phyloP scores from a whole-genome alignment of 2,113 vertebrate genomes.

The Cygnus buccinator region DNA sequence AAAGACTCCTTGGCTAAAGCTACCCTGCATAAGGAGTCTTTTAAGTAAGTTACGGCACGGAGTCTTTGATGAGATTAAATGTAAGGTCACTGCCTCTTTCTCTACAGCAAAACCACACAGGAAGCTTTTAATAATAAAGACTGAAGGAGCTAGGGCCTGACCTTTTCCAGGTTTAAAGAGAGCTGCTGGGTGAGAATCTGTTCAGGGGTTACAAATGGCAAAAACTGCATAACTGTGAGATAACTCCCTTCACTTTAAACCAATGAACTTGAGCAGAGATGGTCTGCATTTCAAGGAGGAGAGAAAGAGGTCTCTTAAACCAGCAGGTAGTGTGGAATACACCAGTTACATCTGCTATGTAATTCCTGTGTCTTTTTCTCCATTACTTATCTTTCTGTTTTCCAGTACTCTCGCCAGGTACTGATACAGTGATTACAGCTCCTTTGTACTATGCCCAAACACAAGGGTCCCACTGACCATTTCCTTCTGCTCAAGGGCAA shows the following conservation, averaged over 20 bases:
- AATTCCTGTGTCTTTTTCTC: not conserved
- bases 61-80: conserved; percentile 50
- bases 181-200: conserved; percentile 14
- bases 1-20: conserved; percentile 37
- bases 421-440: not conserved
- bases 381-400: not conserved
- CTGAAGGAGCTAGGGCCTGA: not conserved
- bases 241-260: conserved; percentile 37
- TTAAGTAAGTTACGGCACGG: conserved; percentile 36
- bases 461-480: not conserved
- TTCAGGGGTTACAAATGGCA: conserved; percentile 6
- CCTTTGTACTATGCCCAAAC: not conserved
- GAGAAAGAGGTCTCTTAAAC: not conserved
- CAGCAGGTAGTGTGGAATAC: not conserved
- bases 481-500: conserved; percentile 36
- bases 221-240: not conserved
- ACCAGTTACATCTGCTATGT: not conserved
- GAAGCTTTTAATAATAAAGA: conserved; percentile 57
- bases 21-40: conserved; percentile 20
- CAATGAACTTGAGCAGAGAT: not conserved
- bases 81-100: conserved; percentile 42
- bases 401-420: not conserved
- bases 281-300: not conserved
- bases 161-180: conserved; percentile 41
- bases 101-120: conserved; percentile 34